These are phyloP conservation scores for Varroa destructor DNA, from an alignment of 1,140 invertebrate genomes.

Conservation along the genomic window DNA sequence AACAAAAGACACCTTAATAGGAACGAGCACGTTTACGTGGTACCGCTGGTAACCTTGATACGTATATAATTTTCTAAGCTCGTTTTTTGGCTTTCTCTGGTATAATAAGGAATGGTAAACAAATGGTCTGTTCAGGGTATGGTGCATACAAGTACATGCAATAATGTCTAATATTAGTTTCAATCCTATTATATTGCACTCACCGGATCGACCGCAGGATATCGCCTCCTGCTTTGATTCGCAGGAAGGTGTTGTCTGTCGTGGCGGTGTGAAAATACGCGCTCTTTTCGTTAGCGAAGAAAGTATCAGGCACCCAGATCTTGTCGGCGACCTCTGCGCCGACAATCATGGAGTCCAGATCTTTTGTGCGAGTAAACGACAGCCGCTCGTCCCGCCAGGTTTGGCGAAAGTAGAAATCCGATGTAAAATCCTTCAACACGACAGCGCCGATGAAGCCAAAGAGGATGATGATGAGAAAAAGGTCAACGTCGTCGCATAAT, in stretches of 20 bases:
- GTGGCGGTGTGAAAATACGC: conserved; percentile 47
- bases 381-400: conserved; percentile 46
- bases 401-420: conserved; percentile 49
- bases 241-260: conserved; percentile 46
- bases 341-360: conserved; percentile 42
- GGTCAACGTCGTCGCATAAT: too few species aligned
- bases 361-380: conserved; percentile 41
- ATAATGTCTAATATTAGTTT: too few species aligned
- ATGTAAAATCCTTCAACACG: conserved; percentile 46
- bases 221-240: conserved; percentile 44
- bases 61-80: too few species aligned
- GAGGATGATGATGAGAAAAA: too few species aligned
- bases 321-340: conserved; percentile 46
- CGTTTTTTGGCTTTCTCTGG: too few species aligned
- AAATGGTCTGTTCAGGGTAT: too few species aligned
- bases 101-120: too few species aligned
- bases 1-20: too few species aligned
- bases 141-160: too few species aligned
- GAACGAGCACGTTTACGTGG: too few species aligned
- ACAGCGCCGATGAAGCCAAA: conserved; percentile 22
- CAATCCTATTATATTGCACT: conserved; percentile 31
- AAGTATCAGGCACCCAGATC: conserved; percentile 49
- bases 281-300: conserved; percentile 48
- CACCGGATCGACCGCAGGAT: conserved; percentile 44
- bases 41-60: too few species aligned